Evolutionary conservation across 2,113 vertebrate species (phyloP), one percentile per base, ranked within the genome.

Genomic region (Sylvilagus bachmani): DNA sequence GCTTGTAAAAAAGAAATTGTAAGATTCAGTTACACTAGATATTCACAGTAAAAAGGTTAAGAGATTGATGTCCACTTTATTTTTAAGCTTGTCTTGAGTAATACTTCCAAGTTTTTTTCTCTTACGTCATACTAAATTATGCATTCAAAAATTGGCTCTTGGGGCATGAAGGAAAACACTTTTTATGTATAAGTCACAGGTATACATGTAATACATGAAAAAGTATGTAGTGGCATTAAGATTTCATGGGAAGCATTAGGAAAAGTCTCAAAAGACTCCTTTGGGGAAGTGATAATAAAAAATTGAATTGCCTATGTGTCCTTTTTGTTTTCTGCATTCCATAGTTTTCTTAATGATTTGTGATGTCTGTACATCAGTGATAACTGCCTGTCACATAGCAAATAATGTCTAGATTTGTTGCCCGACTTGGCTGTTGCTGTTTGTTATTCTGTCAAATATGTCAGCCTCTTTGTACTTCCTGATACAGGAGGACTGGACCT

Each of bases 61-160:
- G 61, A 22, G 9, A 10, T 44, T 89, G n/a, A 62, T 83, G 66
- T 55, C 49, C 2, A 5, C 73, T 7, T 61, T 88, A 21, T 80
- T 79, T 91, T 88, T 86, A 82, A 74, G 21, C 22, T 61, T 27
- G 36, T 64, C 24, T 17, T 86, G 62, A 88, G n/a, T 70, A 82
- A n/a, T 79, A 82, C 9, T 92, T 53, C 6, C n/a, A 66, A 55
- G 12, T 33, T 79, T 89, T 1, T 74, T 94, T 83, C 25, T 86
- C 22, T 73, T 24, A 14, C 75, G 44, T 90, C 31, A 44, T 74
- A 71, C 5, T 77, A 73, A 90, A 70, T 84, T 22, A 67, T 38
- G n/a, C 33, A 71, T 88, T 85, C 51, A 22, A 89, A 93, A 93
- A 79, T 55, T 80, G n/a, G 67, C 38, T 53, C 58, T 87, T 87